These are phyloP conservation scores for Schlechtendalia chinensis DNA, from an alignment of 1,140 invertebrate genomes.

Conservation along the genomic window DNA sequence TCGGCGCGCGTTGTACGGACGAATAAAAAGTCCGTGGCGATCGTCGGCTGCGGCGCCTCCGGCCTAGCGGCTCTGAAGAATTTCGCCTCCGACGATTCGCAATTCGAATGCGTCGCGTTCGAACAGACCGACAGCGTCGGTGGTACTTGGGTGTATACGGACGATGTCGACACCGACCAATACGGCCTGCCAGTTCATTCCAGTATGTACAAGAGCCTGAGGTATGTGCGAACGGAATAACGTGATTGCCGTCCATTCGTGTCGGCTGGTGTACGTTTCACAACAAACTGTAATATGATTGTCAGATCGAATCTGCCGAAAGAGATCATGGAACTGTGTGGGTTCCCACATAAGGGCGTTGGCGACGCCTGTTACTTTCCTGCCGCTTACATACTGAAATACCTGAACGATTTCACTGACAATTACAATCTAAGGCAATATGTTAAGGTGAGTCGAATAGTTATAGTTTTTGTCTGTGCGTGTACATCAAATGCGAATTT, in stretches of 20 bases:
- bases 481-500: not conserved
- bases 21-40: slow-evolving; percentile 55
- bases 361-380: slow-evolving; percentile 73
- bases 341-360: slow-evolving; percentile 67
- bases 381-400: slow-evolving; percentile 75
- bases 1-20: not conserved
- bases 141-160: slow-evolving; percentile 85
- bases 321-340: slow-evolving; percentile 75
- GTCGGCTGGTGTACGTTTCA: too few relatives aligned
- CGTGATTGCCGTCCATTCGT: too few relatives aligned
- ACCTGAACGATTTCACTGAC: slow-evolving; percentile 75
- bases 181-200: slow-evolving; percentile 79
- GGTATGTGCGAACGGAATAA: slow-evolving; percentile 58
- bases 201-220: slow-evolving; percentile 82
- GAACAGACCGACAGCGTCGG: slow-evolving; percentile 74
- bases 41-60: slow-evolving; percentile 68
- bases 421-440: slow-evolving; percentile 66
- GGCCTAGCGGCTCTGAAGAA: slow-evolving; percentile 65
- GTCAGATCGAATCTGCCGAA: slow-evolving; percentile 78
- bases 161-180: slow-evolving; percentile 67
- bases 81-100: slow-evolving; percentile 53
- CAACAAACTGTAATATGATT: slow-evolving; percentile 52
- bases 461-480: not conserved
- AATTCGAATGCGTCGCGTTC: slow-evolving; percentile 61
- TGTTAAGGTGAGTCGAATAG: slow-evolving; percentile 65